Percentiles rank a stretch among this genome's conserved stretches.
Conservation (phyloP, 1,140 invertebrate genomes). For the Ceratitis capitata region DNA sequence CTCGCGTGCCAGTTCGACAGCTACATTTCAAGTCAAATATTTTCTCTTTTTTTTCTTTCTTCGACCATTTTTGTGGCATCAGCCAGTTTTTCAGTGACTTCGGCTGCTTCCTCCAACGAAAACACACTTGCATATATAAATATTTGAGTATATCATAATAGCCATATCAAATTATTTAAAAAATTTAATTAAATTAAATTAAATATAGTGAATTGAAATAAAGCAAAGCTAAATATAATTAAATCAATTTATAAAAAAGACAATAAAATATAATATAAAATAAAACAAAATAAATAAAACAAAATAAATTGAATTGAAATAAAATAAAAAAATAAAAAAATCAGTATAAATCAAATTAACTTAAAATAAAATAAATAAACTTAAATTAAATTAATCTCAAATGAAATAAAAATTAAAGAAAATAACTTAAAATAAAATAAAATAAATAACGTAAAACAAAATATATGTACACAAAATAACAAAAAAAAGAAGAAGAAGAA, state of each 20-base stretch:
- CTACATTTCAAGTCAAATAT: neutral
- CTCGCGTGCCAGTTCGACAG: neutral
- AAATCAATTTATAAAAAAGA: neutral
- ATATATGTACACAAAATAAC: too few relatives aligned
- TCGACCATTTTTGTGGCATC: neutral
- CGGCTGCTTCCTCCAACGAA: neutral
- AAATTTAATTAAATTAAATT: too few relatives aligned
- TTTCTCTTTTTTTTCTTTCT: neutral
- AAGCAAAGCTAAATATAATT: neutral
- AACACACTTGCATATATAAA: neutral
- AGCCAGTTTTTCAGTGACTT: conserved; percentile 27
- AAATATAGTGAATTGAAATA: too few relatives aligned
- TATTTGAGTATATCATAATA: neutral
- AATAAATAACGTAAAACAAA: too few relatives aligned
- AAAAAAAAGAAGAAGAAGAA: too few relatives aligned
- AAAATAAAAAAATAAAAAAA: too few relatives aligned
- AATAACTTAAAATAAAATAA: too few relatives aligned
- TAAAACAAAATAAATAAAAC: neutral
- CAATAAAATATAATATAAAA: too few relatives aligned
- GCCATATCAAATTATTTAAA: neutral
- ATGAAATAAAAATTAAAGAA: too few relatives aligned
- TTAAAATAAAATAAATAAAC: too few relatives aligned
- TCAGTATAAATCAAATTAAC: too few relatives aligned
- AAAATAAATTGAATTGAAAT: neutral
- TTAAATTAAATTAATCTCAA: too few relatives aligned